A percentile compares a stretch with the other conserved stretches of the same genome.
Evolutionary conservation across 2,888 invertebrate genomes (phyloP).

Genomic region (Brachypalpus laphriformis): DNA sequence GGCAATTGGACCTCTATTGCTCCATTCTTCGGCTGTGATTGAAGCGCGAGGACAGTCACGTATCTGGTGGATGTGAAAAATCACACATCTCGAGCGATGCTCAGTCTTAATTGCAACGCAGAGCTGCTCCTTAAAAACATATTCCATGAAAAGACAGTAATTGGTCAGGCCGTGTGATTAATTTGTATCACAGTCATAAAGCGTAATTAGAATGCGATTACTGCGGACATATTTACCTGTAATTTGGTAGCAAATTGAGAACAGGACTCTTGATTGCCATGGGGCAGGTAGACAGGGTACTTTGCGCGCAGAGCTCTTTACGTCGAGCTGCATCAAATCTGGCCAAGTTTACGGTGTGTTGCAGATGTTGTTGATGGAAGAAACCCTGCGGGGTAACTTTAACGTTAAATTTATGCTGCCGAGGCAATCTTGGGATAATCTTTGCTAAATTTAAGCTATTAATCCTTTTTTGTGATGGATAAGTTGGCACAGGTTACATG

Average conservation of each 20-base stretch:
- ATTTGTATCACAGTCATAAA: conserved; percentile 73
- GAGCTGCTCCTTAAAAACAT: conserved; percentile 55
- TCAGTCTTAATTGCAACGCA: conserved; percentile 56
- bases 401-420: conserved; percentile 7
- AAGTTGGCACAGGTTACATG: conserved; percentile 30
- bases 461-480: conserved; percentile 45
- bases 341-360: conserved; percentile 39
- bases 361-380: conserved; percentile 64
- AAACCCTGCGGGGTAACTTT: conserved; percentile 3
- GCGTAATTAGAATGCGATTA: conserved; percentile 74
- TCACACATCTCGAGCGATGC: conserved; percentile 54
- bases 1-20: conserved; percentile 60
- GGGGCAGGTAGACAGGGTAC: background rate
- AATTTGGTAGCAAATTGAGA: conserved; percentile 71
- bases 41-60: conserved; percentile 63
- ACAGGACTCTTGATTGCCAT: conserved; percentile 27
- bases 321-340: conserved; percentile 31
- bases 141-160: conserved; percentile 68
- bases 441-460: conserved; percentile 47
- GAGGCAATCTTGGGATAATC: conserved; percentile 32
- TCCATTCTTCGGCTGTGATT: conserved; percentile 34
- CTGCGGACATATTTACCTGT: conserved; percentile 71
- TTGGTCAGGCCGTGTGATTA: conserved; percentile 63
- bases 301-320: conserved; percentile 32
- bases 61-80: conserved; percentile 68